Conservation (phyloP, 2,113 vertebrate species). For the Ciconia boyciana region DNA sequence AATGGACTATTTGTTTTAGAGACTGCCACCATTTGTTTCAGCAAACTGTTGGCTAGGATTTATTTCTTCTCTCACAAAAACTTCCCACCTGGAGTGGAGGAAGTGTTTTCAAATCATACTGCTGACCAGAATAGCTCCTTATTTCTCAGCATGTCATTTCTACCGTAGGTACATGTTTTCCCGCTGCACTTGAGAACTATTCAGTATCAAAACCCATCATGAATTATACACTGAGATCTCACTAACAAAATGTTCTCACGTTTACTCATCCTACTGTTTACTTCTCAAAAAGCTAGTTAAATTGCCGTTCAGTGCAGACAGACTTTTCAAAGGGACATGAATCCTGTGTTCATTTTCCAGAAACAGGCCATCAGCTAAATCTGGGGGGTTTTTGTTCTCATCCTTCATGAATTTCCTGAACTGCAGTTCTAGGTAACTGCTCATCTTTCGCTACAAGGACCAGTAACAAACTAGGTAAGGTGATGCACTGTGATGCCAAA, state of each 20-base stretch:
- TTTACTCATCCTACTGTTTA: conserved; percentile 6
- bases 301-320: neutral
- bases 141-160: conserved; percentile 21
- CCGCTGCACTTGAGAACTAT: neutral
- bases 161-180: neutral
- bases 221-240: conserved; percentile 45
- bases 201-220: neutral
- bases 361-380: neutral
- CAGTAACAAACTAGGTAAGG: neutral
- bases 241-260: conserved; percentile 3
- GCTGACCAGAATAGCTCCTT: conserved; percentile 28
- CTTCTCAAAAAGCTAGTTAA: neutral
- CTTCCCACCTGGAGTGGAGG: neutral
- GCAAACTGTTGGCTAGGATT: neutral
- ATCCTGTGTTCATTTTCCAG: neutral
- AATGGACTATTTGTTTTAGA: neutral
- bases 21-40: neutral
- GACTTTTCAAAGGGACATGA: neutral
- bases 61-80: conserved; percentile 6
- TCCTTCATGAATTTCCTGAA: neutral
- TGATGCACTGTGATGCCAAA: neutral
- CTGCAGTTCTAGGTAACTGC: neutral
- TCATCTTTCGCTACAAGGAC: neutral
- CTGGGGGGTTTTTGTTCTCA: neutral
- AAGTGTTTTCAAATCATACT: neutral